phyloP scores from a whole-genome alignment of 2,888 invertebrate genomes.

The Ectobius pallidus region DNA sequence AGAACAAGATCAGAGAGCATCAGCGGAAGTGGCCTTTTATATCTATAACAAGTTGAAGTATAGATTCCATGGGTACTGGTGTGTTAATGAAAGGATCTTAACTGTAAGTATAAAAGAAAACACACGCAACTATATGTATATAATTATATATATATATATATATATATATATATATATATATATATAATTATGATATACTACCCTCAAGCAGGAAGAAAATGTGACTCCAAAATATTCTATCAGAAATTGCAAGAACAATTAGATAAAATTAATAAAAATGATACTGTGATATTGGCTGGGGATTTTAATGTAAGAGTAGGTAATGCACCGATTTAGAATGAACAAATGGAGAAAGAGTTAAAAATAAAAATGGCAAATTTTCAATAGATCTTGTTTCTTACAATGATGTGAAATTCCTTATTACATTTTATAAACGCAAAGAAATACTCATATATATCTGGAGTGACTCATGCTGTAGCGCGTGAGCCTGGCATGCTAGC shows the following conservation, averaged over 20 bases:
- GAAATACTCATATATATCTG: no score
- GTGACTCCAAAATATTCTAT: not conserved
- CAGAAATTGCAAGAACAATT: not conserved
- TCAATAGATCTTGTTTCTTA: not conserved
- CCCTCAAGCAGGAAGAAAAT: not conserved
- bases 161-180: no score
- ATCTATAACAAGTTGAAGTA: not conserved
- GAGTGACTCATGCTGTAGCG: no score
- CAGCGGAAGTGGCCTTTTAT: not conserved
- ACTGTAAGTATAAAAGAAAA: not conserved
- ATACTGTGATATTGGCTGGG: not conserved
- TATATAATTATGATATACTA: not conserved
- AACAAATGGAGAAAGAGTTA: not conserved
- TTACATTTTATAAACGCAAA: not conserved
- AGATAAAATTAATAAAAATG: not conserved
- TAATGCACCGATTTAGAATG: not conserved
- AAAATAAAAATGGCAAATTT: no score
- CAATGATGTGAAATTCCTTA: not conserved
- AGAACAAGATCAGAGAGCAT: not conserved
- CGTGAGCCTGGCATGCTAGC: no score
- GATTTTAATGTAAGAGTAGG: not conserved
- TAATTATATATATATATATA: no score
- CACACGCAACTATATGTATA: no score
- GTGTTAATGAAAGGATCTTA: no score
- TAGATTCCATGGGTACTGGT: not conserved